phyloP scores from a whole-genome alignment of 2,888 invertebrate species.

The Matsumyia berberina region DNA sequence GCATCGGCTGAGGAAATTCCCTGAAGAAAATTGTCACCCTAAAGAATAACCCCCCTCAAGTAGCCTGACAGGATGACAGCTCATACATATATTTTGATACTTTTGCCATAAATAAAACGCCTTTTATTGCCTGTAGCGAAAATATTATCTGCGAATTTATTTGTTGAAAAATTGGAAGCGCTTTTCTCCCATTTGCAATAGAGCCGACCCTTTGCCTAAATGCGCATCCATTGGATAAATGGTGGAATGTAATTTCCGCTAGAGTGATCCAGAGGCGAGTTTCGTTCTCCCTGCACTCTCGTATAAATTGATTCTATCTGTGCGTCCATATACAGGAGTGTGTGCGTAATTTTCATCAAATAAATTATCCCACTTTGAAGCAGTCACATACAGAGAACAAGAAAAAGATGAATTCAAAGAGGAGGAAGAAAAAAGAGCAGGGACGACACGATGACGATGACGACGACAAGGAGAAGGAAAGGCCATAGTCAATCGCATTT shows the following conservation, averaged over 20 bases:
- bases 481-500: slow-evolving; percentile 64
- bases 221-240: slow-evolving; percentile 27
- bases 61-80: slow-evolving; percentile 13
- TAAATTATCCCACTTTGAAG: slow-evolving; percentile 58
- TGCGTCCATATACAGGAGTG: neutral
- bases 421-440: neutral
- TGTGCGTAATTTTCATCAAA: slow-evolving; percentile 41
- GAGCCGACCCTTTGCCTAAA: slow-evolving; percentile 27
- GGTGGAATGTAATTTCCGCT: slow-evolving; percentile 61
- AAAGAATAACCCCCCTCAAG: neutral
- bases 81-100: slow-evolving; percentile 66
- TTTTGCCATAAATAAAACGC: slow-evolving; percentile 73
- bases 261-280: slow-evolving; percentile 24
- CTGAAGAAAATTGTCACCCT: slow-evolving; percentile 34
- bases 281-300: slow-evolving; percentile 10
- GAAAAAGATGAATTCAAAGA: neutral
- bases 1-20: slow-evolving; percentile 13
- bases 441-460: slow-evolving; percentile 14
- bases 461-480: slow-evolving; percentile 34
- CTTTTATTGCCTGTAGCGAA: slow-evolving; percentile 64
- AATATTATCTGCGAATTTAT: slow-evolving; percentile 68
- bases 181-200: slow-evolving; percentile 21
- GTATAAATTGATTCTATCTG: slow-evolving; percentile 17
- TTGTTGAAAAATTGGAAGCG: slow-evolving; percentile 61
- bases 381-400: slow-evolving; percentile 19